Evolutionary conservation across 2,113 vertebrate genomes (phyloP), one percentile per base, ranked within the genome.

Genomic region (Carettochelys insculpta): DNA sequence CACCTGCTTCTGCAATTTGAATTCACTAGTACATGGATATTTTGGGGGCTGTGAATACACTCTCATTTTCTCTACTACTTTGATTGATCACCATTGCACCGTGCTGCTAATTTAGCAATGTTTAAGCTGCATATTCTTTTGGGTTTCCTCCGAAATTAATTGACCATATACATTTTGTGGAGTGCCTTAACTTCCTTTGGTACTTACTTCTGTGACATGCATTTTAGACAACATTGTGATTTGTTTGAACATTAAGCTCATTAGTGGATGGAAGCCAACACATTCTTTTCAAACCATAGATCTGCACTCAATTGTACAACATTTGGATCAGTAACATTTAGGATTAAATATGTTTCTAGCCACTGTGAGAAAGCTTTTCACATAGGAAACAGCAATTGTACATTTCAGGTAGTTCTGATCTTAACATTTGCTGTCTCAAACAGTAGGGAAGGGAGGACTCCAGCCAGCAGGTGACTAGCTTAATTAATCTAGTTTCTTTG

Each of bases 211-310:
- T 86, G 22, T 89, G 94, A 80, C 53, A 82, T 83, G 65, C 47
- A 71, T 83, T 96, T 94, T 86, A 93, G 81, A 92, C 54, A 95
- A 85, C 20, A 10, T n/a, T 6, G 56, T 87, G 90, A 94, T 96
- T 96, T 96, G 58, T 95, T 97, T 92, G 53, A 90, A 93, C 75
- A 77, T 95, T 90, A 94, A 89, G 82, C 88, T 94, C 34, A 16
- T 93, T 95, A 91, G 84, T 94, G 77, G 86, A 88, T 83, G 80
- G 94, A 94, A 95, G 83, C 80, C 94, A 94, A 83, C 73, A 53
- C 29, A 77, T 50, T 93, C 65, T 86, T 96, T 81, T 90, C 91
- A 85, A 80, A 52, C 86, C 80, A 83, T 48, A 95, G 87, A 91
- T 81, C 91, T 93, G 58, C 8, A 48, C 82, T 71, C 61, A 90